A percentile compares a stretch with the other conserved stretches of the same genome.
Evolutionary conservation across 2,113 vertebrate genomes (phyloP).

Genomic region (Turdus rufiventris): DNA sequence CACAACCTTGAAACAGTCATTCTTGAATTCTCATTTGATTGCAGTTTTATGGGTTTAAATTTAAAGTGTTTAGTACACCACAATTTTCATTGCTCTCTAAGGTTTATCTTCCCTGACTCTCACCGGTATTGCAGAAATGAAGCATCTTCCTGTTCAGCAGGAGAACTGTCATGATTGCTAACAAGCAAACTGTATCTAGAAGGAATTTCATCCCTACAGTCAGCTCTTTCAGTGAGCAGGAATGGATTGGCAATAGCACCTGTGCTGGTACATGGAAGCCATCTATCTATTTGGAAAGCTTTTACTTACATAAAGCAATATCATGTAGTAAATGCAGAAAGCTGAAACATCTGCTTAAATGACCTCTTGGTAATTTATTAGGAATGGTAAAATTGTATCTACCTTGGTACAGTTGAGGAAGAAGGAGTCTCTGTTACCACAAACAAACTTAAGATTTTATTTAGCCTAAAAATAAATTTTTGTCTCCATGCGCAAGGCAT

Average conservation of each 20-base stretch:
- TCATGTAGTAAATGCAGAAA: background rate
- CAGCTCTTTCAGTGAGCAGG: background rate
- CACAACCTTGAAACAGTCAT: background rate
- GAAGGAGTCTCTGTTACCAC: background rate
- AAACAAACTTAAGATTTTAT: background rate
- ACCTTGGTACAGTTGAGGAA: background rate
- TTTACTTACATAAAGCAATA: background rate
- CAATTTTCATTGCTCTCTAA: background rate
- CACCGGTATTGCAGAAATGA: background rate
- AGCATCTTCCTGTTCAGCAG: background rate
- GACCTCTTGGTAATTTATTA: background rate
- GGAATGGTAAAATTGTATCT: background rate
- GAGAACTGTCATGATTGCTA: background rate
- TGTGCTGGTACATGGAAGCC: background rate
- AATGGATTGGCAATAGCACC: background rate
- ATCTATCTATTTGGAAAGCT: background rate
- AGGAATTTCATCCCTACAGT: background rate
- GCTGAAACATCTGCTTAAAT: background rate
- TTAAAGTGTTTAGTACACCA: background rate
- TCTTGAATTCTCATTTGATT: background rate
- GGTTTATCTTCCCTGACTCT: background rate
- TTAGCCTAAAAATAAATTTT: background rate
- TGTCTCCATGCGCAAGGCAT: background rate
- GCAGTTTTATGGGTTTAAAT: background rate
- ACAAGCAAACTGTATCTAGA: background rate